These are phyloP conservation scores for Alouatta palliata DNA, from an alignment of 2,113 vertebrate genomes.

Conservation along the genomic window DNA sequence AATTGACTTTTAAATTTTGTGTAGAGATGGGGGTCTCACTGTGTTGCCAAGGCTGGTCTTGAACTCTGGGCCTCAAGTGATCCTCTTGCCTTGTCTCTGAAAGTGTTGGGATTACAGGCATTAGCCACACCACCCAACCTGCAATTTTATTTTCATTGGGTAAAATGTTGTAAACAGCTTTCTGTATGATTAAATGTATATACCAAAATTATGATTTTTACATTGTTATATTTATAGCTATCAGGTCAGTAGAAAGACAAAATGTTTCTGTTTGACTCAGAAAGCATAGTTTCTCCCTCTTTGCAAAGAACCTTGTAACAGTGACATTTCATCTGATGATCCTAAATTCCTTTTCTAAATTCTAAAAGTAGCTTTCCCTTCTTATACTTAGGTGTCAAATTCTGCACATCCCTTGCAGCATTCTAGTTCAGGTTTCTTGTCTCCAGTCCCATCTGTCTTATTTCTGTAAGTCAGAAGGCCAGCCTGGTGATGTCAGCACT, in stretches of 20 bases:
- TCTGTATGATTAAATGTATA: neutral
- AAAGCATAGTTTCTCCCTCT: neutral
- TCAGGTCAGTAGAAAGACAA: neutral
- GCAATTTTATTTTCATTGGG: slow-evolving; percentile 1
- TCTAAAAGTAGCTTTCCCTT: neutral
- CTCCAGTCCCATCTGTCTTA: neutral
- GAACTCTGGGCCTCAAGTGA: too few relatives aligned
- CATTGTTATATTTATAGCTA: neutral
- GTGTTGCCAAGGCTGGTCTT: too few relatives aligned
- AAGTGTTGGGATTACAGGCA: too few relatives aligned
- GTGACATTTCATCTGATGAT: neutral
- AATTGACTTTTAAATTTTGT: too few relatives aligned
- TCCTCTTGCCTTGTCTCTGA: too few relatives aligned
- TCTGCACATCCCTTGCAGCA: neutral
- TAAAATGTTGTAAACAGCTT: neutral
- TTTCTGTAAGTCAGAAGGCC: neutral
- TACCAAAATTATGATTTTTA: neutral
- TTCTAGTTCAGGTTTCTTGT: neutral
- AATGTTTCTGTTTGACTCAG: neutral
- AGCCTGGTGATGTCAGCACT: neutral
- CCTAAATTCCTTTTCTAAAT: slow-evolving; percentile 1
- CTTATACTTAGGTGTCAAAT: neutral
- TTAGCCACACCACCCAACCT: too few relatives aligned
- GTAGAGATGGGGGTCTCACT: too few relatives aligned
- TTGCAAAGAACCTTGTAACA: neutral